These are phyloP conservation scores for Zalophus californianus DNA, from an alignment of 2,797 vertebrate species.

Conservation along the genomic window DNA sequence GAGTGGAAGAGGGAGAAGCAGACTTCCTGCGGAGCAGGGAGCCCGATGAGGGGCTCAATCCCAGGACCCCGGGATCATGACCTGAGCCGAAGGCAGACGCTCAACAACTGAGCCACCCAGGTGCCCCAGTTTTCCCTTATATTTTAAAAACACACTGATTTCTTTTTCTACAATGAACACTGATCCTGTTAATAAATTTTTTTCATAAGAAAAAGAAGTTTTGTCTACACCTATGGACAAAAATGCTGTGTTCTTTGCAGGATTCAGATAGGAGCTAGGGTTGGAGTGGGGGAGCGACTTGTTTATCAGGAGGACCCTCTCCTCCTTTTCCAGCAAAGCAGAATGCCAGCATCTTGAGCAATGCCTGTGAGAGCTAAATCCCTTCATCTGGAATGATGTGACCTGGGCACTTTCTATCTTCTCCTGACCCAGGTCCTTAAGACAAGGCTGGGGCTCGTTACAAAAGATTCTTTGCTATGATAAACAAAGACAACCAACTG, in stretches of 20 bases:
- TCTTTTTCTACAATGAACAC: not conserved
- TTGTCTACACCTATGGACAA: not conserved
- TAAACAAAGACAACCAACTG: constrained; percentile 67
- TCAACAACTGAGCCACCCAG: too few relatives aligned
- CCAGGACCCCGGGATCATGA: too few relatives aligned
- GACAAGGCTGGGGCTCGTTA: not conserved
- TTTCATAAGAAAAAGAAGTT: not conserved
- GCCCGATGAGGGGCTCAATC: too few relatives aligned
- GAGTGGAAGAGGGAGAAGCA: too few relatives aligned
- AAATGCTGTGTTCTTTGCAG: not conserved
- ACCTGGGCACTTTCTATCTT: not conserved
- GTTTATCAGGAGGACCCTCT: rapidly evolving
- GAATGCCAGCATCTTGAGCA: rapidly evolving
- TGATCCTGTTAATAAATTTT: too few relatives aligned
- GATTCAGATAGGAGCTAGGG: rapidly evolving
- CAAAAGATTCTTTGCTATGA: not conserved
- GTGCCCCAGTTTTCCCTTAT: not conserved
- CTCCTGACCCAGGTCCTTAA: rapidly evolving
- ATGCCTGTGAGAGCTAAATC: rapidly evolving
- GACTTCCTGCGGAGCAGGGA: too few relatives aligned
- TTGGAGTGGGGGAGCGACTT: rapidly evolving
- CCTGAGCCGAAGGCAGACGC: too few relatives aligned
- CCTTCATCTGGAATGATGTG: rapidly evolving
- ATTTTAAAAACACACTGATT: not conserved
- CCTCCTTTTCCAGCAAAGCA: not conserved